Base-by-base conservation (phyloP, 2,888 invertebrate genomes). In the Hirtodrosophila alboralis region DNA sequence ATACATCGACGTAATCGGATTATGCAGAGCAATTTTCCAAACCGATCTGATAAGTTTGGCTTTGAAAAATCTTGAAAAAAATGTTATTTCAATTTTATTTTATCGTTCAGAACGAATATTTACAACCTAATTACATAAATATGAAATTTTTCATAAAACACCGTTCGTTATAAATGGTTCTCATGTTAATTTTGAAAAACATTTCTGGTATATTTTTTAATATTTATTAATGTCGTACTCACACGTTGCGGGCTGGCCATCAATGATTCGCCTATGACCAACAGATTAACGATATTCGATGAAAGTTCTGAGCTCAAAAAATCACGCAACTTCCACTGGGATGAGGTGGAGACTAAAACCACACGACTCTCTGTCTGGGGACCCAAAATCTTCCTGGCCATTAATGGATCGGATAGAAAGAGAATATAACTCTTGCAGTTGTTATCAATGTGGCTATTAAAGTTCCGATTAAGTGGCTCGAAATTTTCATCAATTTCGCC, bases 251-350 rank as follows among this genome's bases (percentile, higher is more conserved):
- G 79, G 45, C 91, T 92, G 43, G 92, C 90, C 75, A 93, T 93
- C 45, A 93, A 92, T 9, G 94, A 94, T 81, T 94, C 93, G 0
- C 93, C 93, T 52, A 95, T 92, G 0, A 95, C 92, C 48, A 96
- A 90, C 23, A 96, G 90, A 91, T 96, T 95, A 0, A 94, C 92
- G 81, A 95, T 94, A 86, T 92, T 92, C 76, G 93, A 93, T 0
- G 95, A 93, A 1, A 90, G 61, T 41, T 93, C 91, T 14, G 93
- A 92, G 0, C 92, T 90, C 12, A 95, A 87, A 90, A 95, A 95
- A 79, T 95, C 95, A 53, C 93, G 93, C 0, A 95, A 92, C 18
- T 93, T 93, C 95, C 95, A 95, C 77, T 95, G 94, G 0, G 95
- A 93, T 1, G 95, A 95, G 74, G 93, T 91, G 0, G 95, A 93